Conservation (phyloP, 2,113 vertebrate genomes). For the Pelmatolapia mariae region DNA sequence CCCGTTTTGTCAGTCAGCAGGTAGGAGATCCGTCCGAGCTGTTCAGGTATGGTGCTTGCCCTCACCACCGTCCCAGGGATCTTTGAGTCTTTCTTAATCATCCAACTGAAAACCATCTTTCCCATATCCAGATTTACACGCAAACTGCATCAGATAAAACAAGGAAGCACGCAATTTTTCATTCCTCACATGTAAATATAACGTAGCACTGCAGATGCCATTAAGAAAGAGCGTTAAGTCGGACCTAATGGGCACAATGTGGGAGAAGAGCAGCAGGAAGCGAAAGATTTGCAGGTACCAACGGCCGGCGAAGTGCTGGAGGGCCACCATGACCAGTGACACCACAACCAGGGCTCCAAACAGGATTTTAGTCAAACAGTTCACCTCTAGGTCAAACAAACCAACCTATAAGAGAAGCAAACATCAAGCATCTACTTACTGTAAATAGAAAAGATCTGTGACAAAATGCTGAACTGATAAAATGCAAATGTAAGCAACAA, state of each 20-base stretch:
- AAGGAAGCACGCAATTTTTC: background rate
- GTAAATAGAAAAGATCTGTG: background rate
- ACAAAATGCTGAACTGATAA: no score
- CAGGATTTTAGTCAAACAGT: conserved; percentile 95
- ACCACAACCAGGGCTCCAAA: conserved; percentile 91
- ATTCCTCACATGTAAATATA: background rate
- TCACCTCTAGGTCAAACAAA: conserved; percentile 95
- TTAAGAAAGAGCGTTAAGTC: background rate
- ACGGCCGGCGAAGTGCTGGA: conserved; percentile 92
- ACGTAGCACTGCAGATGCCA: background rate
- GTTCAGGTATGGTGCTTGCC: conserved; percentile 95
- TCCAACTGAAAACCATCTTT: conserved; percentile 98
- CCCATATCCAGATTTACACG: conserved; percentile 98
- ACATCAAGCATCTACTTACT: background rate
- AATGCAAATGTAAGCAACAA: background rate
- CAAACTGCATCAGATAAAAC: conserved; percentile 65
- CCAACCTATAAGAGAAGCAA: conserved; percentile 79
- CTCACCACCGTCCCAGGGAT: conserved; percentile 93
- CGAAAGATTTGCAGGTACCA: conserved; percentile 98
- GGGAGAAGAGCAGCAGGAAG: conserved; percentile 92
- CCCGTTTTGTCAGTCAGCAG: conserved; percentile 97
- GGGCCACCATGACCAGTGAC: conserved; percentile 95
- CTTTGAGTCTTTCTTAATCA: conserved; percentile 93
- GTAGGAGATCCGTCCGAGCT: conserved; percentile 95
- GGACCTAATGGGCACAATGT: conserved; percentile 97